Evolutionary conservation across 2,888 invertebrate species (phyloP), one percentile per base, ranked within the genome.

Genomic region (Drosophila koepferae): DNA sequence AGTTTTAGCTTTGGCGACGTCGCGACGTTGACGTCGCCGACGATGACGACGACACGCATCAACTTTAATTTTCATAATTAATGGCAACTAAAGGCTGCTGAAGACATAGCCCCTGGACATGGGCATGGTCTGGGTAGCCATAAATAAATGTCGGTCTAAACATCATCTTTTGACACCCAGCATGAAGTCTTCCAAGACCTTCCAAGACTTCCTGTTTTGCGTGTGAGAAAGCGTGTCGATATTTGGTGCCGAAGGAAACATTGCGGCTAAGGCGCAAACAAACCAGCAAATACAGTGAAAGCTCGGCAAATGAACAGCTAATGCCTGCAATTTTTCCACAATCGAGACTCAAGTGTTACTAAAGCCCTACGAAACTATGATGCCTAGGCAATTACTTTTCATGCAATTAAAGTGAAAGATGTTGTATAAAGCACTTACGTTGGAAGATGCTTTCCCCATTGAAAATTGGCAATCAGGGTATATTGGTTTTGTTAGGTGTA

Each of bases 1-100:
- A 9, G 53, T 34, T 72, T 12, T 51, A 60, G 53, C 38, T 72
- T 12, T 51, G 63, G 59, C 28, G 41, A 18, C 41, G 55, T 34
- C 68, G 80, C 89, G 85, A 40, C 40, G 55, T 12, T 16, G 54
- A 23, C 38, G 40, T 8, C 72, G 82, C 63, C 20, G 54, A n/a
- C 38, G 40, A 3, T 70, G 82, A 64, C 72, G 80, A 64, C 75
- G 89, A 84, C 87, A 86, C 89, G 88, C 87, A 85, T 87, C 89
- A 84, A 80, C 66, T 88, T 82, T 66, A 88, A 86, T 86, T 86
- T 88, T 82, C 74, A 81, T 88, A 88, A 86, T 86, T 86, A 86
- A 86, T 88, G 88, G 82, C 80, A 80, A 81, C 54, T 74, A 66
- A 76, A 65, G 62, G 58, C 67, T 70, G 72, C 40, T 48, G 38